Base-by-base conservation (phyloP, 2,888 invertebrate species). In the Lepidonotus clava region DNA sequence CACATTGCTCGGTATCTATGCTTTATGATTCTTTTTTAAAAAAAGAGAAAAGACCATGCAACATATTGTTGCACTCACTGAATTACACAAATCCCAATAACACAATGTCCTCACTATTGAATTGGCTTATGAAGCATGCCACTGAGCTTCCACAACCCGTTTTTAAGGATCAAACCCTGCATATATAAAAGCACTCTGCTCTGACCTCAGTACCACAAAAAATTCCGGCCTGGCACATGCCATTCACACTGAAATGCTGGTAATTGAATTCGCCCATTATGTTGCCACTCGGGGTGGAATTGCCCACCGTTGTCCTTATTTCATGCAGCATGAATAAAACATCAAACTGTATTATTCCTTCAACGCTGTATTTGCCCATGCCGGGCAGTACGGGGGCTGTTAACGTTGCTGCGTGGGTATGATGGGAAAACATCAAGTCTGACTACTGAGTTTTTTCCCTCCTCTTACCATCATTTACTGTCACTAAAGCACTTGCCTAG, bases 241-340 rank as follows among this genome's bases (percentile, higher is more conserved):
- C 71, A 71, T 71, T 71, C 38, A 71, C 71, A 38, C 14, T 71
- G 71, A 71, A 71, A 71, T 71, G 36, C 36, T 38, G 71, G 71
- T 71, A 71, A 71, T 34, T 71, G 71, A 71, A 71, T 34, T 38
- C 71, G 71, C 36, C 71, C 71, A 36, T 38, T 71, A 34, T 71
- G 71, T 38, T 38, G 71, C 71, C 71, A 71, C 38, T 71, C 71
- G 71, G 38, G n/a, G 36, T 18, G 71, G n/a, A 71, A 71, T 71
- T 71, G 71, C 36, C 38, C 24, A 18, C 36, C 38, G 36, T 36
- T 71, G 71, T 71, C 38, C 71, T 71, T 24, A n/a, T 71, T 71
- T 71, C 71, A 71, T 71, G 71, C 38, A 38, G 36, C 71, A 71
- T 71, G 71, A 71, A 71, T 71, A 71, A 71, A 71, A 71, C 71